Conservation (phyloP, 2,888 invertebrate species). For the Saturnia japonica region DNA sequence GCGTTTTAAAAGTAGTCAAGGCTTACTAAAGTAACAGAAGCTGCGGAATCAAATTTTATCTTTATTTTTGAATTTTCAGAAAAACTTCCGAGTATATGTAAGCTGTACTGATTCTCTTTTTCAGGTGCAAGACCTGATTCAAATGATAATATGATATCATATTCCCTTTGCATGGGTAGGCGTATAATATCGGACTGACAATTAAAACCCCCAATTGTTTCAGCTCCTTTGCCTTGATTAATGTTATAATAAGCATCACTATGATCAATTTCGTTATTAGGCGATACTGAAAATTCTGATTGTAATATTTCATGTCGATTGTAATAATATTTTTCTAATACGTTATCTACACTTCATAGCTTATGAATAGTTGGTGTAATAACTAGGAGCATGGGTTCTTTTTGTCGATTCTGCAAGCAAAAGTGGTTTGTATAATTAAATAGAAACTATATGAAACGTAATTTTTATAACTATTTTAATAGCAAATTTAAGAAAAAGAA, state of each 20-base stretch:
- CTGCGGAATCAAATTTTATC: conserved; percentile 41
- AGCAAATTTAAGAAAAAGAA: too few relatives aligned
- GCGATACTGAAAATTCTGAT: neutral
- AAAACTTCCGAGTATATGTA: conserved; percentile 32
- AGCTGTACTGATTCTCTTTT: conserved; percentile 42
- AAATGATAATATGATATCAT: conserved; percentile 29
- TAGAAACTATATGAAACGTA: too few relatives aligned
- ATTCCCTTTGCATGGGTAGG: conserved; percentile 33
- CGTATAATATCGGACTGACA: conserved; percentile 24
- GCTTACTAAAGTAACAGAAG: conserved; percentile 40
- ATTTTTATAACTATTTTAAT: too few relatives aligned
- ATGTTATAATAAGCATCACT: conserved; percentile 2
- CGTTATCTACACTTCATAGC: too few relatives aligned
- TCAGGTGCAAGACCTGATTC: conserved; percentile 38
- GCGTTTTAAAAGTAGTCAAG: too few relatives aligned
- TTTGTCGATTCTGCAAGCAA: too few relatives aligned
- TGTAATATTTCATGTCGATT: neutral
- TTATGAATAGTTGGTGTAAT: too few relatives aligned
- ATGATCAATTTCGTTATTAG: neutral
- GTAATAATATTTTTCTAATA: neutral
- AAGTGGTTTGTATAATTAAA: too few relatives aligned
- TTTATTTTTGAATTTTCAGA: conserved; percentile 24
- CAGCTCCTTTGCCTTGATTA: conserved; percentile 5
- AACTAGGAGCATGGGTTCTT: too few relatives aligned
- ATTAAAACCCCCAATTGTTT: conserved; percentile 19